Evolutionary conservation across 2,797 vertebrate species (phyloP), one percentile per base, ranked within the genome.

Genomic region (Spea hammondii): DNA sequence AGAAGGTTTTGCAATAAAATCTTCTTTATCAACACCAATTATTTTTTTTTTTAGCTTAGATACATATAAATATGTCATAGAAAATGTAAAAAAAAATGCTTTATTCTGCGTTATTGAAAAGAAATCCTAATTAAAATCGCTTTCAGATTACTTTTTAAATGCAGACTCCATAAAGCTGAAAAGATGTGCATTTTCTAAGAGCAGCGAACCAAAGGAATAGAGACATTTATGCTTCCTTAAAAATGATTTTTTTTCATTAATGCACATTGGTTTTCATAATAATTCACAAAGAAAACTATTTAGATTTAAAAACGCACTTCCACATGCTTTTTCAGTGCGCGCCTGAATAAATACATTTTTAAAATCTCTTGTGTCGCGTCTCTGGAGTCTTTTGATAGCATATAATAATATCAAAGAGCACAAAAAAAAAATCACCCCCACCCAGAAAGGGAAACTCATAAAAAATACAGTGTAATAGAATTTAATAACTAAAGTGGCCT

Each of bases 241-340:
- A 62, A 62, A 62, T 4, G n/a, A 32, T 17, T 62, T 62, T 62
- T 62, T 62, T 59, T n/a, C 55, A 11, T 59, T 59, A 59, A 59
- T 59, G 55, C n/a, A 59, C 12, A 59, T 13, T 65, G 17, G 7
- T 45, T 65, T 47, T 45, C 14, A 17, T 47, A 65, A 47, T 65
- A 13, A 6, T 7, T 65, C 45, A 65, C 12, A 65, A 46, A 46
- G 64, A 65, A 11, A 65, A 65, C 32, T 65, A 62, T 62, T 62
- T 62, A 62, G 59, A 62, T 17, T 62, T 62, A 4, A 4, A 5
- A 62, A 62, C 59, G 32, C 59, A 62, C 32, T 62, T 62, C 9
- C 14, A 62, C 59, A 6, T 32, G 6, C 2, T 62, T 17, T 62
- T 62, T 62, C 59, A 17, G 9, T 8, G 59, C n/a, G 32, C 4